Conservation (phyloP, 2,888 invertebrate species). For the Eupithecia pulchellata region DNA sequence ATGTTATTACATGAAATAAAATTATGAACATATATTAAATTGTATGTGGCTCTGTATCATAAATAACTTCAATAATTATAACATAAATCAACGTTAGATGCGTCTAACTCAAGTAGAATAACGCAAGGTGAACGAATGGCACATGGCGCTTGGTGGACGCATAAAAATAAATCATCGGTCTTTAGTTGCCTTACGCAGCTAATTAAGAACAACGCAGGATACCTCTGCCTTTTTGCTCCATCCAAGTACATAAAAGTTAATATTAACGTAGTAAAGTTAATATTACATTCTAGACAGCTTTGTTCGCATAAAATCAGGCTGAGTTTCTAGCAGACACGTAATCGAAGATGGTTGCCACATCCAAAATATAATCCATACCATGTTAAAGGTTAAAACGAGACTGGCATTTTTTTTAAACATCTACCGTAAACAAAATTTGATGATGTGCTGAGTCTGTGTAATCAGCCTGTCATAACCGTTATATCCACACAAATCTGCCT, state of each 20-base stretch:
- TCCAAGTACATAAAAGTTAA: slow-evolving; percentile 19
- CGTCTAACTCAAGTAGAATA: slow-evolving; percentile 46
- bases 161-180: slow-evolving; percentile 42
- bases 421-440: background rate
- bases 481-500: slow-evolving; percentile 61
- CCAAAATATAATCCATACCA: background rate
- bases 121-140: slow-evolving; percentile 43
- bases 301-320: slow-evolving; percentile 11
- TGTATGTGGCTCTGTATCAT: slow-evolving; percentile 36
- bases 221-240: slow-evolving; percentile 19
- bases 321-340: background rate
- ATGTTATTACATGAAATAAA: slow-evolving; percentile 35
- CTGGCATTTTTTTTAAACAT: background rate
- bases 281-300: slow-evolving; percentile 19
- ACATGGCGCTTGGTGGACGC: slow-evolving; percentile 39
- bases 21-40: slow-evolving; percentile 39
- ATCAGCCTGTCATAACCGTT: slow-evolving; percentile 18
- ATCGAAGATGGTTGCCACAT: background rate
- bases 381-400: background rate
- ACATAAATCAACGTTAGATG: slow-evolving; percentile 47
- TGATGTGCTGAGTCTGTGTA: background rate
- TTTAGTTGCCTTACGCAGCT: slow-evolving; percentile 33
- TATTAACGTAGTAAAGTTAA: slow-evolving; percentile 20
- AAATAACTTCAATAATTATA: slow-evolving; percentile 45
- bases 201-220: slow-evolving; percentile 28